A percentile compares a stretch with the other conserved stretches of the same genome.
phyloP scores from a whole-genome alignment of 2,888 invertebrate genomes.

The Drosophila neonasuta region DNA sequence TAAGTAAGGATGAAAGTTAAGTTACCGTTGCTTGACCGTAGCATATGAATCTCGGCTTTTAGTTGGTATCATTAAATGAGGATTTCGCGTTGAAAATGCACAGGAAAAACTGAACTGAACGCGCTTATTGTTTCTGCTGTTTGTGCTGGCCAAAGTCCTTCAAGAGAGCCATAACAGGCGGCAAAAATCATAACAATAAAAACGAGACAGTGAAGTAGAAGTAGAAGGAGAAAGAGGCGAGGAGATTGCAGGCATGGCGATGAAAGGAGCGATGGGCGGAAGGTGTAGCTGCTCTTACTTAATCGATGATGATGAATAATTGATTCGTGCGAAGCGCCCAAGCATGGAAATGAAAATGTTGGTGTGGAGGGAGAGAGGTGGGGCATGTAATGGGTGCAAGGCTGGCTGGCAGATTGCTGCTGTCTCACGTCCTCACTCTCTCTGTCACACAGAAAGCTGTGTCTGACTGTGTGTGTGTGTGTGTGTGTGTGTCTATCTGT shows the following conservation, averaged over 20 bases:
- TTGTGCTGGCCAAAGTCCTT: constrained; percentile 62
- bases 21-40: constrained; percentile 6
- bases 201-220: constrained; percentile 40
- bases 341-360: constrained; percentile 76
- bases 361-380: constrained; percentile 19
- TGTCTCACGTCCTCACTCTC: constrained; percentile 15
- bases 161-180: constrained; percentile 66
- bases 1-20: neutral
- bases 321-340: constrained; percentile 76
- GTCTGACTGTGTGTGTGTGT: constrained; percentile 5
- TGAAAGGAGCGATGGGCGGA: neutral
- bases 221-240: neutral
- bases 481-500: constrained; percentile 36
- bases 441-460: neutral
- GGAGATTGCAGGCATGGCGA: neutral
- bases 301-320: constrained; percentile 76
- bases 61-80: constrained; percentile 62
- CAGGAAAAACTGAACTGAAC: constrained; percentile 21
- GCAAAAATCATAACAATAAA: constrained; percentile 78
- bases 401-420: constrained; percentile 44
- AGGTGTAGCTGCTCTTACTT: constrained; percentile 60
- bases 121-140: constrained; percentile 43
- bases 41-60: constrained; percentile 61
- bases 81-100: constrained; percentile 51
- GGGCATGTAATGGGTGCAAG: constrained; percentile 24